Evolutionary conservation across 2,797 vertebrate species (phyloP).

Genomic region (Hyperoplus lanceolatus): DNA sequence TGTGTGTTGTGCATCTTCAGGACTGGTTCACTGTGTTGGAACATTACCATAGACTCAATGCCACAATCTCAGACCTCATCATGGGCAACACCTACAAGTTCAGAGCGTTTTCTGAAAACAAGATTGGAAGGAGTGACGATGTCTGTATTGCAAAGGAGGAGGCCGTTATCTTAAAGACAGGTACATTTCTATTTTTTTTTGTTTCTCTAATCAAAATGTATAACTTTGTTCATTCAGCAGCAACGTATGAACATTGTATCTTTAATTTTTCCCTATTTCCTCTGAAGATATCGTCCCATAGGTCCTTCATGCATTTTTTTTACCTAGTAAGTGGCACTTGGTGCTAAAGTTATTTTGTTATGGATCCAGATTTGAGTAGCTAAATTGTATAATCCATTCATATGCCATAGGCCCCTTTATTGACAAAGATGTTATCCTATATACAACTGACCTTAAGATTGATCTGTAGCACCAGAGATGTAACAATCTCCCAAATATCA

Average conservation of each 20-base stretch:
- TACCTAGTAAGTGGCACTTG: not conserved
- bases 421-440: not conserved
- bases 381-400: not conserved
- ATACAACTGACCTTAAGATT: not conserved
- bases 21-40: slow-evolving; percentile 97
- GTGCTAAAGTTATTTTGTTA: not conserved
- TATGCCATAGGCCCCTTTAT: not conserved
- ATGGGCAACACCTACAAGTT: slow-evolving; percentile 96
- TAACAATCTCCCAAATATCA: not conserved
- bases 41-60: slow-evolving; percentile 91
- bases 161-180: slow-evolving; percentile 91
- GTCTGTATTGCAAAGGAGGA: slow-evolving; percentile 79
- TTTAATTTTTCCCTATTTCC: not conserved
- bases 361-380: not conserved
- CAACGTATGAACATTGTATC: not conserved
- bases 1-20: slow-evolving; percentile 73
- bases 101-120: slow-evolving; percentile 92
- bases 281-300: not conserved
- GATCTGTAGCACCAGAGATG: not conserved
- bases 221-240: not conserved
- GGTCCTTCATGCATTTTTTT: not conserved
- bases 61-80: slow-evolving; percentile 96
- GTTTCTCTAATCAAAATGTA: not conserved
- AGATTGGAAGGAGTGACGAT: slow-evolving; percentile 87
- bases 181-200: slow-evolving; percentile 70